Percentiles rank a stretch among this genome's conserved stretches.
Evolutionary conservation across 2,797 vertebrate genomes (phyloP).

Genomic region (Neosalanx taihuensis): DNA sequence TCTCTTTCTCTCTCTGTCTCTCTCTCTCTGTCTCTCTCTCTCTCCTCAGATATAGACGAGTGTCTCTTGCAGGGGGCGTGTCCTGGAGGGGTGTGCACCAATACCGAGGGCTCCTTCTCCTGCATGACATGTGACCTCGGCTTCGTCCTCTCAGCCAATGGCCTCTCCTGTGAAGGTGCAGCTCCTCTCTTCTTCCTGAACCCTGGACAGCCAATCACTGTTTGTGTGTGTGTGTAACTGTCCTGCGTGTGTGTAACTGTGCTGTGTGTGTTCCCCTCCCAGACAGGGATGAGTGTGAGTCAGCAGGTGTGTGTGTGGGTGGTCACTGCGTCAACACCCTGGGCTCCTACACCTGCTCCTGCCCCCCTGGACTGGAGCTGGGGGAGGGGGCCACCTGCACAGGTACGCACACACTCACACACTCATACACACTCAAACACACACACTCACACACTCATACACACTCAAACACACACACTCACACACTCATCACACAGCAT

Average conservation of each 20-base stretch:
- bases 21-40: neutral
- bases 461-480: neutral
- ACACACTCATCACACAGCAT: neutral
- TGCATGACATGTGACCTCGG: constrained; percentile 68
- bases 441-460: constrained; percentile 10
- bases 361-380: constrained; percentile 63
- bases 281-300: constrained; percentile 75
- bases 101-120: constrained; percentile 73
- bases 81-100: constrained; percentile 64
- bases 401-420: constrained; percentile 50
- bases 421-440: constrained; percentile 4
- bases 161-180: constrained; percentile 70
- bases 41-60: constrained; percentile 66
- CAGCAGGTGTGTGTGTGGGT: constrained; percentile 53
- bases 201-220: neutral
- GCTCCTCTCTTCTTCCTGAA: neutral
- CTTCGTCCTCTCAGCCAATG: constrained; percentile 51
- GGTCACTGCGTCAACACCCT: constrained; percentile 67
- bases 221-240: too few species aligned
- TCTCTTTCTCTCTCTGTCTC: neutral
- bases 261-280: constrained; percentile 5
- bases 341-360: constrained; percentile 67
- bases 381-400: constrained; percentile 58
- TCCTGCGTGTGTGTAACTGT: too few species aligned
- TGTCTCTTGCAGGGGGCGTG: constrained; percentile 65